Conservation (phyloP, 2,113 vertebrate genomes). For the Pyxicephalus adspersus region DNA sequence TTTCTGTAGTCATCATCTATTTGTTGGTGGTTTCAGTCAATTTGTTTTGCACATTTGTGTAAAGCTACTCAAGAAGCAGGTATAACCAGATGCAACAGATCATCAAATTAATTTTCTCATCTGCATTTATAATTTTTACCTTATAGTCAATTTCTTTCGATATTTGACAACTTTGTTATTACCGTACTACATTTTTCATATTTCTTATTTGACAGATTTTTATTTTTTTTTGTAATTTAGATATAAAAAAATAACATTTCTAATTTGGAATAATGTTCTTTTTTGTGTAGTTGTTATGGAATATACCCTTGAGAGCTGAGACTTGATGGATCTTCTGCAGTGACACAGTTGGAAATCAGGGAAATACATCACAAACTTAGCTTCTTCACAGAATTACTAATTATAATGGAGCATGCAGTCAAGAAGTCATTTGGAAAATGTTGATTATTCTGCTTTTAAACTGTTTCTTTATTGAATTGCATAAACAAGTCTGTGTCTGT, state of each 20-base stretch:
- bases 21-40: background rate
- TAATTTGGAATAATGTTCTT: slow-evolving; percentile 31
- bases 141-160: background rate
- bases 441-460: slow-evolving; percentile 46
- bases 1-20: background rate
- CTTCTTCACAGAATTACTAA: slow-evolving; percentile 25
- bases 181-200: too few species aligned
- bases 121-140: background rate
- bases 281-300: slow-evolving; percentile 1
- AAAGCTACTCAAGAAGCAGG: background rate
- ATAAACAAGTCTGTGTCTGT: slow-evolving; percentile 31
- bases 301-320: slow-evolving; percentile 28
- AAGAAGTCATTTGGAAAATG: slow-evolving; percentile 32
- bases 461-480: slow-evolving; percentile 46
- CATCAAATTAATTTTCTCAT: background rate
- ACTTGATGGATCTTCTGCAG: slow-evolving; percentile 34
- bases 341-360: slow-evolving; percentile 30
- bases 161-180: background rate
- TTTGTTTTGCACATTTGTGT: background rate
- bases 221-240: too few species aligned
- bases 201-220: background rate
- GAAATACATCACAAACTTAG: slow-evolving; percentile 38
- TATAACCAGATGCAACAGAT: background rate
- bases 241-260: slow-evolving; percentile 10
- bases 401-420: slow-evolving; percentile 34